Evolutionary conservation across 37 sponge, comb jelly and placozoan species (phyloP), one percentile per base, ranked within the genome.

Genomic region (Aplysina aerophoba): DNA sequence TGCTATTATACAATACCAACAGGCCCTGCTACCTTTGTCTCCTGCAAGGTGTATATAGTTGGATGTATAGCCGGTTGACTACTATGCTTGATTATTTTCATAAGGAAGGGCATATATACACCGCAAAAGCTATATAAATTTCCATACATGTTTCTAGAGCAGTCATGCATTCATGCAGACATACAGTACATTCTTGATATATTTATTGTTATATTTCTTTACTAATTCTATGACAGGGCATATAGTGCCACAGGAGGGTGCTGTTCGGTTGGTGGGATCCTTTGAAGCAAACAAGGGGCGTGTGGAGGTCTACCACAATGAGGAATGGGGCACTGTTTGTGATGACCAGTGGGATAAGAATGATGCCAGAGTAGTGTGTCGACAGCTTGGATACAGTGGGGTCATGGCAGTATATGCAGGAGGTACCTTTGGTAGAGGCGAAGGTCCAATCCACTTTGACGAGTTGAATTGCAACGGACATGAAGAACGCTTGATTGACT

Each of bases 281-380:
- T 11, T 8, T 44, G 50, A 44, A 44, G 8, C 66, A 5, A 5
- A 8, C 77, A 73, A 14, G 19, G 87, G 87, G 13, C 35, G 65
- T 16, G 67, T 86, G 16, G 81, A 86, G 80, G 40, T 86, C 67
- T 86, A 56, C 66, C 27, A 56, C 36, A 54, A 64, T 0, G 87
- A 69, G 4, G 61, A 59, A 36, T 86, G 87, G 87, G 87, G 87
- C 0, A 56, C 80, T 28, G 40, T 86, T 28, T 86, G 87, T 28
- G 79, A 86, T 59, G 87, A 79, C 30, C 22, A 62, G 4, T 79
- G 78, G 64, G 55, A 8, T 31, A 19, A 61, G 16, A 24, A 35
- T 22, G 66, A 78, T 62, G 81, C 81, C 0, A 36, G 63, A 5
- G 66, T 86, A 8, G 78, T 79, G 27, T 86, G 87, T 64, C 19